Evolutionary conservation across 2,888 invertebrate genomes (phyloP), one percentile per base, ranked within the genome.

Genomic region (Calliscelio sp.): DNA sequence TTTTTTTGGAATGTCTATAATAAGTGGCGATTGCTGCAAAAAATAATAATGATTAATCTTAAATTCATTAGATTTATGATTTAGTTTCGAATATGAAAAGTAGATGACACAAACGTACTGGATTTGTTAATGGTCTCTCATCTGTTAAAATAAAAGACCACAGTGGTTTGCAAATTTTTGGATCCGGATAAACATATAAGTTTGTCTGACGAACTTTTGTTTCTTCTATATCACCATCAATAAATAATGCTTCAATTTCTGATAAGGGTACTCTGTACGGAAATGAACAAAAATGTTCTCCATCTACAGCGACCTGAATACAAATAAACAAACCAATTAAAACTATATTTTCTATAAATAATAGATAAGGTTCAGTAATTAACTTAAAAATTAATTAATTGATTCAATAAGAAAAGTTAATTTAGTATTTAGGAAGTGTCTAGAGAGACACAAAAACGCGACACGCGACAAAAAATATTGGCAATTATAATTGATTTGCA

Each of bases 211-310:
- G 88, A 53, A 88, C 88, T 86, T 86, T 90, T 5, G 94, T 93
- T 88, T 95, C 94, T 82, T 95, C 94, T 3, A 97, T 93, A 63
- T 94, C 94, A 20, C 97, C 95, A 51, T 95, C 93, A 1, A 97
- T 94, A 89, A 96, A 95, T 70, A 96, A 90, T 8, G 94, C 91
- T 35, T 94, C 95, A 7, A 96, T 94, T 74, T 94, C 93, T 57
- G 91, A 90, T 73, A 95, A 93, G 46, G 96, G 95, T 65, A 96
- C 91, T 92, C 96, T 94, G 91, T 97, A 97, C 4, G 93, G 90
- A 90, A 94, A 97, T 51, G 94, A 94, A 90, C 97, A 96, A 91
- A 96, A 96, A 90, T 97, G 96, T 85, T 94, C 94, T 0, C 96
- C 97, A 91, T 97, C 96, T 22, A 97, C 94, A 0, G 96, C 95